Base-by-base conservation (phyloP, 2,888 invertebrate species). In the Agriotes lineatus region DNA sequence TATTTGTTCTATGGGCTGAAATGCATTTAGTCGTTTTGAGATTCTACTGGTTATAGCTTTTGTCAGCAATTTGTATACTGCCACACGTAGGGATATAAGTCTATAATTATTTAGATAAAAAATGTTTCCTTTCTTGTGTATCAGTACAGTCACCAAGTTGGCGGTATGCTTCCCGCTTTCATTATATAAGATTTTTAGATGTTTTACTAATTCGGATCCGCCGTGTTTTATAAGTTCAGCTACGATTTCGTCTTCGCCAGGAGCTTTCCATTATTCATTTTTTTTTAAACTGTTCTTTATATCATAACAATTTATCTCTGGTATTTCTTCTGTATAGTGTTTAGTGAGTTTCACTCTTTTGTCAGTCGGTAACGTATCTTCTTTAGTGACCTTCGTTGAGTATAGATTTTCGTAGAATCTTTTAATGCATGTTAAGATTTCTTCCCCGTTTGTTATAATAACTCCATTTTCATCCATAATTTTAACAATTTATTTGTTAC, bases 121-220 rank as follows among this genome's bases (percentile, higher is more conserved):
- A 39, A 39, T 39, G n/a, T 39, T 39, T 12, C 39, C 39, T 39
- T 39, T 39, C n/a, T n/a, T 39, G 14, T 39, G n/a, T 39, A 39
- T 4, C 4, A 4, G 4, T 39, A 14, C 14, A 39, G n/a, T 39
- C 5, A 30, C 30, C 9, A 30, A 9, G 30, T 30, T 30, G 4
- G 30, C 9, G 30, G 30, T 30, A 30, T 30, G 30, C 9, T 30
- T 30, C 39, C 39, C 39, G n/a, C n/a, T 7, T 39, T 14, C n/a
- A 39, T 10, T 39, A 39, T 7, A 39, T 4, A 39, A 5, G 39
- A 39, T 39, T 39, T 39, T 39, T 39, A 39, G 39, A 14, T 10
- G 39, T 39, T 39, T 39, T 39, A 39, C 4, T 39, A 39, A 39
- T 39, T 39, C 14, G n/a, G n/a, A 39, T 30, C 30, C 30, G 30